Percentiles rank a stretch among this genome's conserved stretches.
These are phyloP conservation scores for Notolepis coatsorum DNA, from an alignment of 2,797 vertebrate species.

Conservation along the genomic window DNA sequence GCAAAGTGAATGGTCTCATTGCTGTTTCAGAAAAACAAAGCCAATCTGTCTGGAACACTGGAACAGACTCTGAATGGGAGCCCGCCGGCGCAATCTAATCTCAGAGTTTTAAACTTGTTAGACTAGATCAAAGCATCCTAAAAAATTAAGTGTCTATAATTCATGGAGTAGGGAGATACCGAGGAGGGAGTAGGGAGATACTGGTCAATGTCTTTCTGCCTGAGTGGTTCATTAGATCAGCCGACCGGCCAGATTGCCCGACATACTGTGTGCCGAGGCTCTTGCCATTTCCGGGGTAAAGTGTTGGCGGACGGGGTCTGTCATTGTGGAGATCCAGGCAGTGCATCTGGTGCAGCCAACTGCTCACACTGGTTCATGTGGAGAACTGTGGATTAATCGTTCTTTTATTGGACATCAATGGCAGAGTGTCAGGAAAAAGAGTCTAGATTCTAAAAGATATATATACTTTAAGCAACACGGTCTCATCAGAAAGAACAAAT, in stretches of 20 bases:
- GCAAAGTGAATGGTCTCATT: background rate
- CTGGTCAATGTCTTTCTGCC: constrained; percentile 7
- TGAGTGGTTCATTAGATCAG: background rate
- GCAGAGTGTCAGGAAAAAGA: no score
- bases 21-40: background rate
- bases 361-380: no score
- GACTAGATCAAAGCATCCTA: no score
- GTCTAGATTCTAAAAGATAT: no score
- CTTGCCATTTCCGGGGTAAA: constrained; percentile 6
- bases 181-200: background rate
- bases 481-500: no score
- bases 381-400: background rate
- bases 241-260: no score
- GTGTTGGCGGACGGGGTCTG: constrained; percentile 13
- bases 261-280: no score
- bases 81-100: no score
- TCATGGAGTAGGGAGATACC: background rate
- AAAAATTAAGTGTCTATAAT: no score
- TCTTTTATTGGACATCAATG: no score
- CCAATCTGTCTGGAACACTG: background rate
- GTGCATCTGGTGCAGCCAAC: constrained; percentile 33
- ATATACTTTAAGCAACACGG: no score
- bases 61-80: background rate
- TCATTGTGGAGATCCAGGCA: background rate
- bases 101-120: no score